These are phyloP conservation scores for Cremastinae sp. DNA, from an alignment of 2,888 invertebrate species.

Conservation along the genomic window DNA sequence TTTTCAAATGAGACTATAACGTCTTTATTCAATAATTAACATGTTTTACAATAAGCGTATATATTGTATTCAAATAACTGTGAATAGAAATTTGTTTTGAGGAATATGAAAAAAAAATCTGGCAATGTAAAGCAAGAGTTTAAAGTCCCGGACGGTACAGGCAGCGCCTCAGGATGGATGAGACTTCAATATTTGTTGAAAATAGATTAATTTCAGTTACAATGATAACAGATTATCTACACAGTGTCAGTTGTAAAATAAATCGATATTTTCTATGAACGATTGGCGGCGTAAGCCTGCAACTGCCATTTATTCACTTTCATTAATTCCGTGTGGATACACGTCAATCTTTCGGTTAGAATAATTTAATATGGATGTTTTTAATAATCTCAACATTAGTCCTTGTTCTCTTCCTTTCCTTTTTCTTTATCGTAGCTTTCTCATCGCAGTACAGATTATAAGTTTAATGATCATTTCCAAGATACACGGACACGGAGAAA, in stretches of 20 bases:
- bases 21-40: constrained; percentile 69
- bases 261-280: constrained; percentile 31
- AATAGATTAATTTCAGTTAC: constrained; percentile 12
- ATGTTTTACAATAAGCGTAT: constrained; percentile 65
- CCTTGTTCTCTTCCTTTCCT: constrained; percentile 28
- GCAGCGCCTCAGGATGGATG: constrained; percentile 34
- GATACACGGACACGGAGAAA: constrained; percentile 73
- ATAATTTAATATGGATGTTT: constrained; percentile 74
- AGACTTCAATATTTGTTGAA: constrained; percentile 30
- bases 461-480: constrained; percentile 68
- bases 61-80: constrained; percentile 62
- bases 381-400: constrained; percentile 55
- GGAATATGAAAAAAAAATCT: constrained; percentile 53
- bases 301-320: constrained; percentile 10
- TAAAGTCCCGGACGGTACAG: constrained; percentile 49
- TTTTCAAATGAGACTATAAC: constrained; percentile 55
- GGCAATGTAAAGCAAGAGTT: constrained; percentile 59
- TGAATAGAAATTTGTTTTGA: constrained; percentile 62
- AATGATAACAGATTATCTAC: constrained; percentile 13
- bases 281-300: constrained; percentile 19
- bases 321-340: constrained; percentile 14
- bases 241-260: constrained; percentile 24
- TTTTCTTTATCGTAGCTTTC: constrained; percentile 55
- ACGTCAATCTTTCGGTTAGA: constrained; percentile 68
- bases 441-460: constrained; percentile 66